Percentiles rank a stretch among this genome's conserved stretches.
Conservation (phyloP, 53 echinoderm and acorn worm genomes). For the Mesocentrotus franciscanus region DNA sequence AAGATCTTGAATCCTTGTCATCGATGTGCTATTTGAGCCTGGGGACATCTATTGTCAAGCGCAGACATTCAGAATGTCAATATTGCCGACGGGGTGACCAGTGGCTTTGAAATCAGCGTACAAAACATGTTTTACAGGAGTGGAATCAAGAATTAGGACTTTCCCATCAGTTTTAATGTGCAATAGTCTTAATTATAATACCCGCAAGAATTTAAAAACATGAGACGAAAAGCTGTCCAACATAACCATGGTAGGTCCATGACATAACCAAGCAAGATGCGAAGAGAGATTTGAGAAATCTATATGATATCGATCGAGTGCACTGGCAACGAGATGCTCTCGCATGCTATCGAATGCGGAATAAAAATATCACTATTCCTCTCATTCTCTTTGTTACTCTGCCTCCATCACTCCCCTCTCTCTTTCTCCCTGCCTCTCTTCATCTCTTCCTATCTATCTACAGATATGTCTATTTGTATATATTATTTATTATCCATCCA, state of each 20-base stretch:
- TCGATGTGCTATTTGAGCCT: background rate
- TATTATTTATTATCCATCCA: no score
- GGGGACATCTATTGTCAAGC: background rate
- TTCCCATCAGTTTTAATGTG: background rate
- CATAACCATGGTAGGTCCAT: background rate
- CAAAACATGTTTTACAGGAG: background rate
- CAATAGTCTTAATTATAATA: background rate
- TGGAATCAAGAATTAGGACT: background rate
- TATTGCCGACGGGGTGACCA: background rate
- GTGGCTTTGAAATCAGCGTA: background rate
- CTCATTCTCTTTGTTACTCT: background rate
- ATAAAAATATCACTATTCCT: background rate
- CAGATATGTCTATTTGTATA: background rate
- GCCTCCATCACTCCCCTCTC: background rate
- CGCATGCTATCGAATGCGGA: background rate
- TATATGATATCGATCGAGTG: conserved; percentile 26
- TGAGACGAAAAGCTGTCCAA: background rate
- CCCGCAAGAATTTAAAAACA: background rate
- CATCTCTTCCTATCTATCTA: no score
- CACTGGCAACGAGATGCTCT: background rate
- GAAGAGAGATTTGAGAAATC: conserved; percentile 19
- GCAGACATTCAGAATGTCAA: background rate
- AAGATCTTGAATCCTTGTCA: background rate
- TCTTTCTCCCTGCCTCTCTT: background rate
- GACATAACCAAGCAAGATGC: background rate